Evolutionary conservation across 2,888 invertebrate genomes (phyloP), one percentile per base, ranked within the genome.

Genomic region (Pteria penguin): DNA sequence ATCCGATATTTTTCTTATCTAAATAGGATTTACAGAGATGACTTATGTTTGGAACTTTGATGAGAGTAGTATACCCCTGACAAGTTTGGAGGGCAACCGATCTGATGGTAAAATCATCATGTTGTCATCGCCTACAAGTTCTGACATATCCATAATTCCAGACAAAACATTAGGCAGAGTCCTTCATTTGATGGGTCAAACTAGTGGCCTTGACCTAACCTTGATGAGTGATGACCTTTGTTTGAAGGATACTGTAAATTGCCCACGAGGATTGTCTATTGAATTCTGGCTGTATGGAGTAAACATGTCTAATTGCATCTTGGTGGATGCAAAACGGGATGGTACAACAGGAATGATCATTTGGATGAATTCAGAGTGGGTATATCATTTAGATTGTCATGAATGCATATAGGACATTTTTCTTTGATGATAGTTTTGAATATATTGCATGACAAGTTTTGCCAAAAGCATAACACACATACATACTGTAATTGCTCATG

Each of bases 331-430:
- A 3, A 52, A 54, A 0, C 57, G 63, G 24, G 63, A 62, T 58
- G 75, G 75, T 24, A 69, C 63, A 18, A 75, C 75, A 63, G 75
- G 75, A 24, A 31, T 75, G 18, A 31, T 52, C 4, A 29, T 75
- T 18, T 61, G 57, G 63, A 24, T 69, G 1, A 29, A 52, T 8
- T 60, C 60, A 4, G 4, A 8, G 60, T 60, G 27, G 27, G 60
- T 26, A 3, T 8, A 4, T 55, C 24, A 22, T 55, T n/a, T n/a
- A n/a, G n/a, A n/a, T n/a, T n/a, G n/a, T n/a, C n/a, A n/a, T n/a
- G n/a, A n/a, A n/a, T n/a, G n/a, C n/a, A n/a, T n/a, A n/a, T n/a
- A n/a, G n/a, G n/a, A n/a, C n/a, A n/a, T n/a, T n/a, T n/a, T n/a
- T n/a, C n/a, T n/a, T n/a, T n/a, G n/a, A n/a, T n/a, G n/a, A n/a